phyloP scores from a whole-genome alignment of 2,888 invertebrate species.

The Tethea ocularis region DNA sequence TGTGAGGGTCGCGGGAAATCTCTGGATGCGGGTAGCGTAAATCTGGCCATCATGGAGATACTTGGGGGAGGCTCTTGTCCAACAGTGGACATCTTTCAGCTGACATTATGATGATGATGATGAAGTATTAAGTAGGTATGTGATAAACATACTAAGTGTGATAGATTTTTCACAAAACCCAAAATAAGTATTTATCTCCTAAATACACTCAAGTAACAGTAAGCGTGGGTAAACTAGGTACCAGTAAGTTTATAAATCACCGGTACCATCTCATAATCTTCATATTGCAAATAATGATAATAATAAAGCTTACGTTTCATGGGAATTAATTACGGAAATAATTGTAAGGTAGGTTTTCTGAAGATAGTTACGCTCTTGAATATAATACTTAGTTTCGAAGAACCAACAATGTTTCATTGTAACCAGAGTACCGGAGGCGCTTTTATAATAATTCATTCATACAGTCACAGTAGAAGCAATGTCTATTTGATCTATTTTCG shows the following conservation, averaged over 20 bases:
- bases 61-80: too few relatives aligned
- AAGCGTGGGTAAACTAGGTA: neutral
- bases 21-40: too few relatives aligned
- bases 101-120: too few relatives aligned
- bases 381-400: neutral
- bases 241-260: neutral
- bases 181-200: too few relatives aligned
- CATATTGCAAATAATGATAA: neutral
- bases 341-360: neutral
- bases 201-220: too few relatives aligned
- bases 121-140: too few relatives aligned
- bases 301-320: neutral
- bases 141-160: too few relatives aligned
- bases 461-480: neutral
- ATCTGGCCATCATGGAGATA: too few relatives aligned
- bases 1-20: too few relatives aligned
- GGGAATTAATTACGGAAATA: conserved; percentile 1
- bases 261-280: conserved; percentile 3
- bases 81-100: too few relatives aligned
- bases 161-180: too few relatives aligned
- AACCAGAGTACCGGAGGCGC: neutral
- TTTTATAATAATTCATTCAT: neutral
- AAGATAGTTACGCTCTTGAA: conserved; percentile 2
- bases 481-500: too few relatives aligned
- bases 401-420: neutral